Evolutionary conservation across 2,113 vertebrate genomes (phyloP), one percentile per base, ranked within the genome.

Genomic region (Melanostigma gelatinosum): DNA sequence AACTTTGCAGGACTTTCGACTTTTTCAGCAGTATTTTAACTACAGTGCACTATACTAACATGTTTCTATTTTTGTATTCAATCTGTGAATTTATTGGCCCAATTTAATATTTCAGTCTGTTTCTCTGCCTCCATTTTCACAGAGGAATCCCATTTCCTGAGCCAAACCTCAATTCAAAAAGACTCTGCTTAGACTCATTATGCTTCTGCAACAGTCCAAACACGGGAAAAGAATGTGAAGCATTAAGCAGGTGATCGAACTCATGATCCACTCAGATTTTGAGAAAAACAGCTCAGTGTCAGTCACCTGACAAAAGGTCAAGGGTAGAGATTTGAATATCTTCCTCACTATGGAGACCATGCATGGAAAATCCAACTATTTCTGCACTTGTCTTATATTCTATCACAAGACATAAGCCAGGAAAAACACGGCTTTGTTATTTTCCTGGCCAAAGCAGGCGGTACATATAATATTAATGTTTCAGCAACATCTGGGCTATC

Each of bases 61-160:
- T 48, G 27, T 48, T 57, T 79, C 65, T 63, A 72, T 4, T 57
- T 55, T 27, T 46, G 36, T 67, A 32, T 38, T 58, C 50, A 18
- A 34, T 64, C 29, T 58, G 11, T 60, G 12, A 24, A 40, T 77
- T 52, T 71, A n/a, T 68, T 61, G 54, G 8, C 38, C 36, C 62
- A 52, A 1, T 61, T 61, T 22, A 52, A 72, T 72, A 29, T 20
- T 2, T 1, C 44, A 48, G 65, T 57, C 18, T 50, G 64, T 74
- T 69, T 57, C 16, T 8, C 6, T 27, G 20, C 64, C 44, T 24
- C 46, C 12, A 7, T 38, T 61, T 72, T 55, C 22, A 62, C 52
- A 57, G 4, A 65, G 48, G 32, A 71, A 50, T 76, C n/a, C 12
- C 32, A 76, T 72, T 58, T 77, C 42, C 69, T 36, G 7, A 80